phyloP scores from a whole-genome alignment of 2,888 invertebrate species.

The Gymnocheta viridis region DNA sequence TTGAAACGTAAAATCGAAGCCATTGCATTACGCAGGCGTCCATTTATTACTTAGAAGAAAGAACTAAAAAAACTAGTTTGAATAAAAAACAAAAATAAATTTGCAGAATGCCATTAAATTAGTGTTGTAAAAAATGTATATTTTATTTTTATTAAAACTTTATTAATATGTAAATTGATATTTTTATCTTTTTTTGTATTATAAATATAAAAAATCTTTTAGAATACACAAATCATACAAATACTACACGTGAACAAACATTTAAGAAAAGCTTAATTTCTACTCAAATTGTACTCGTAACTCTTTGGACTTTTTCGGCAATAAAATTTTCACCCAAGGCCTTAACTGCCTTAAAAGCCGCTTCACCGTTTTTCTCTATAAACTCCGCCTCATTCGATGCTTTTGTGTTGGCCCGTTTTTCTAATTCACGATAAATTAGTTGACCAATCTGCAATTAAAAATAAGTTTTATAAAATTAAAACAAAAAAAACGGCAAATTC shows the following conservation, averaged over 20 bases:
- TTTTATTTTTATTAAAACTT: slow-evolving; percentile 56
- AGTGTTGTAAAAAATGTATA: slow-evolving; percentile 40
- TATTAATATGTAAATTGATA: slow-evolving; percentile 12
- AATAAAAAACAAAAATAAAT: background rate
- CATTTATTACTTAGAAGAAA: slow-evolving; percentile 37
- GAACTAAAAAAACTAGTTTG: background rate
- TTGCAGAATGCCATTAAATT: slow-evolving; percentile 19
- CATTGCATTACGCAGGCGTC: slow-evolving; percentile 72
- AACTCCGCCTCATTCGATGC: slow-evolving; percentile 75
- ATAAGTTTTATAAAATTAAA: background rate
- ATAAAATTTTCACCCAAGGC: slow-evolving; percentile 78
- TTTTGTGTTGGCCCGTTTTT: slow-evolving; percentile 75
- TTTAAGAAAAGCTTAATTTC: background rate
- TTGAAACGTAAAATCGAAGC: slow-evolving; percentile 80
- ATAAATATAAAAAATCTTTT: background rate
- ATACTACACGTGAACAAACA: no score
- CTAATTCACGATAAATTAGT: slow-evolving; percentile 79
- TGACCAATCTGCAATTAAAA: slow-evolving; percentile 78
- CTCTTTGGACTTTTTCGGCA: slow-evolving; percentile 26
- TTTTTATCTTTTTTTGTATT: background rate
- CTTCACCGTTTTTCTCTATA: slow-evolving; percentile 76
- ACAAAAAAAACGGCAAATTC: background rate
- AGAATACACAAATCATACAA: no score
- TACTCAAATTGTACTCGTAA: slow-evolving; percentile 42
- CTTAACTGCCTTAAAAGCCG: slow-evolving; percentile 78